phyloP scores from a whole-genome alignment of 1,140 invertebrate species.

The Scaptomyza hsui region DNA sequence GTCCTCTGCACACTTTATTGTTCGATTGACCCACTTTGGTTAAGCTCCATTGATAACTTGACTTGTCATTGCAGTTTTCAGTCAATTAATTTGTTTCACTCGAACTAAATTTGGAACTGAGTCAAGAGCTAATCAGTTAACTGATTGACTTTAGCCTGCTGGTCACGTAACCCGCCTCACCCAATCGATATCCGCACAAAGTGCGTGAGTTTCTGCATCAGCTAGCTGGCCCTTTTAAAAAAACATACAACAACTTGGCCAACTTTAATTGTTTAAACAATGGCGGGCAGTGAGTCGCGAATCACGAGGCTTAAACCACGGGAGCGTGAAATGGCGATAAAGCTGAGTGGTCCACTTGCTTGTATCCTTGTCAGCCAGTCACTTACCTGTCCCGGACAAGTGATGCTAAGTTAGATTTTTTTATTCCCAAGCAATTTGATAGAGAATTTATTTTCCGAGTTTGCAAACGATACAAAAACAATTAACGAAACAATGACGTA shows the following conservation, averaged over 20 bases:
- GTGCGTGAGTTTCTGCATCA: slow-evolving; percentile 26
- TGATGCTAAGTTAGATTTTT: slow-evolving; percentile 3
- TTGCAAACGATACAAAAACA: too few species aligned
- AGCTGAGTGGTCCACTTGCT: slow-evolving; percentile 2
- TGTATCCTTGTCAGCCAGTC: slow-evolving; percentile 3
- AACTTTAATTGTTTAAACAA: slow-evolving; percentile 64
- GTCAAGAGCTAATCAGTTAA: slow-evolving; percentile 37
- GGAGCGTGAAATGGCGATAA: slow-evolving; percentile 55
- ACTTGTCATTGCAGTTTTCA: slow-evolving; percentile 14
- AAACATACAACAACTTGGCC: neutral
- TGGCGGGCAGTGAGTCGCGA: slow-evolving; percentile 7
- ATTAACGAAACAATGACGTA: too few species aligned
- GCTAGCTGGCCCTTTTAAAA: too few species aligned
- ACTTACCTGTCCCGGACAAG: slow-evolving; percentile 5
- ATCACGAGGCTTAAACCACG: slow-evolving; percentile 35
- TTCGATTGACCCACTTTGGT: neutral
- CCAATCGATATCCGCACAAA: slow-evolving; percentile 3
- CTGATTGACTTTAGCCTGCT: slow-evolving; percentile 22
- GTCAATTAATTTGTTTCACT: slow-evolving; percentile 44
- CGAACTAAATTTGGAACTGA: slow-evolving; percentile 10
- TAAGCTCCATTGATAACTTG: neutral
- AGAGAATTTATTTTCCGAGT: too few species aligned
- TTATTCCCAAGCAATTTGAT: too few species aligned
- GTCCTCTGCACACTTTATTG: too few species aligned
- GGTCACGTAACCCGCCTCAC: slow-evolving; percentile 35